Conservation (phyloP, 2,888 invertebrate species). For the Oscheius sp. region DNA sequence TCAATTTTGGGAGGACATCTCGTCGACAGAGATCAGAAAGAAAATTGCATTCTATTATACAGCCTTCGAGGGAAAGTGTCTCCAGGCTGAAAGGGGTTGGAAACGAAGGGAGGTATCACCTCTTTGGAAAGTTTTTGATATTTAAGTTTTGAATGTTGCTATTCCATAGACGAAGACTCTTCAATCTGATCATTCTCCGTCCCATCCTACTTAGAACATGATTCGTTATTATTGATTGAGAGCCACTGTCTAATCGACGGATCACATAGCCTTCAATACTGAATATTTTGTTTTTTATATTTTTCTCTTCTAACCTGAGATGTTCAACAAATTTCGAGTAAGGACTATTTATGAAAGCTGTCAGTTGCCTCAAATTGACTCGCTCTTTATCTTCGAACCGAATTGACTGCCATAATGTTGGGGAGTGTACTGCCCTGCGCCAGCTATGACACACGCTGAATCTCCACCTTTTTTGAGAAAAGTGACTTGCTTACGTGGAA, state of each 20-base stretch:
- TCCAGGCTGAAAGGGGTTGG: background rate
- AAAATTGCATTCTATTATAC: slow-evolving; percentile 7
- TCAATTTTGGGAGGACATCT: background rate
- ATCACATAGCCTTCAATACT: slow-evolving; percentile 15
- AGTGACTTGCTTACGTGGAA: background rate
- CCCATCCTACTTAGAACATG: background rate
- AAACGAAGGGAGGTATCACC: background rate
- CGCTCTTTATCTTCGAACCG: background rate
- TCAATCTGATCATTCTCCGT: background rate
- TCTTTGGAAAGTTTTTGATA: slow-evolving; percentile 8
- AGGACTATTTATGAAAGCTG: slow-evolving; percentile 1
- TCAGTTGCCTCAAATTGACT: background rate
- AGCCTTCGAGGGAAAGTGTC: slow-evolving; percentile 11
- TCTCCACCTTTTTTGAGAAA: background rate
- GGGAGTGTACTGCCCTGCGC: background rate
- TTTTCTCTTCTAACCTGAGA: background rate
- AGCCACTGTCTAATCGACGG: background rate
- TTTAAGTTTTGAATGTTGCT: background rate
- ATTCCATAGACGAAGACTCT: slow-evolving; percentile 4
- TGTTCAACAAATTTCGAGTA: background rate
- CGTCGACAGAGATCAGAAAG: background rate
- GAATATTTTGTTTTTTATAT: background rate
- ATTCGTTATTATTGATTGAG: slow-evolving; percentile 2
- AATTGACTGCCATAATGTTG: background rate
- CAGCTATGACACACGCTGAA: slow-evolving; percentile 8